These are phyloP conservation scores for Euphydryas editha DNA, from an alignment of 2,888 invertebrate genomes.

Conservation along the genomic window DNA sequence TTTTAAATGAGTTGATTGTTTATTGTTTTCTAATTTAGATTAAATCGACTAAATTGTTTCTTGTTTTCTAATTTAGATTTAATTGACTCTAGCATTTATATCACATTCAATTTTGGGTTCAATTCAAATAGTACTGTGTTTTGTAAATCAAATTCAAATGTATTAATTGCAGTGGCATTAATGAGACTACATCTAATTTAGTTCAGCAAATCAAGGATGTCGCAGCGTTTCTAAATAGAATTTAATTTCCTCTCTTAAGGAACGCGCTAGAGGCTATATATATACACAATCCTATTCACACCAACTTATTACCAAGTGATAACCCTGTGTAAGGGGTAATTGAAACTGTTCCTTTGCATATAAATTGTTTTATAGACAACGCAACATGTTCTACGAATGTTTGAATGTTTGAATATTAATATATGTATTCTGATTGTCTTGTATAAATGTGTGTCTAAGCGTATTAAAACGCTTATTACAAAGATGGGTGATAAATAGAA, in stretches of 20 bases:
- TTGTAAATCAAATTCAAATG: neutral
- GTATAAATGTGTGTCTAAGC: no score
- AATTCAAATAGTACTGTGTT: neutral
- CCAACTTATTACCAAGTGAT: slow-evolving; percentile 21
- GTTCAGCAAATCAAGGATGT: slow-evolving; percentile 33
- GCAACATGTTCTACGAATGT: slow-evolving; percentile 5
- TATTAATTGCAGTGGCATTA: slow-evolving; percentile 10
- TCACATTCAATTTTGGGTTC: neutral
- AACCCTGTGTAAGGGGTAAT: slow-evolving; percentile 32
- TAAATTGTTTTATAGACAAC: slow-evolving; percentile 21
- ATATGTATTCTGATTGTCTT: neutral
- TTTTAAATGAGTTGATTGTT: neutral
- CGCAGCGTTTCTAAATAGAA: slow-evolving; percentile 30
- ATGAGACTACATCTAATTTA: slow-evolving; percentile 26
- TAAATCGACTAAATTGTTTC: neutral
- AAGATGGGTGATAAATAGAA: no score
- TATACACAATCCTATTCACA: slow-evolving; percentile 26
- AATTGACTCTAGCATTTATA: neutral
- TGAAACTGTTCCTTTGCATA: slow-evolving; percentile 35
- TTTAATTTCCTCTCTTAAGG: slow-evolving; percentile 32
- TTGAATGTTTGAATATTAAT: slow-evolving; percentile 15
- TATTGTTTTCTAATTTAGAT: neutral
- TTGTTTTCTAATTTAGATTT: neutral
- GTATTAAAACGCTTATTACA: no score
- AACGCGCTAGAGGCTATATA: slow-evolving; percentile 17